Evolutionary conservation across 2,797 vertebrate species (phyloP).

Genomic region (Gymnoscopelus braueri): DNA sequence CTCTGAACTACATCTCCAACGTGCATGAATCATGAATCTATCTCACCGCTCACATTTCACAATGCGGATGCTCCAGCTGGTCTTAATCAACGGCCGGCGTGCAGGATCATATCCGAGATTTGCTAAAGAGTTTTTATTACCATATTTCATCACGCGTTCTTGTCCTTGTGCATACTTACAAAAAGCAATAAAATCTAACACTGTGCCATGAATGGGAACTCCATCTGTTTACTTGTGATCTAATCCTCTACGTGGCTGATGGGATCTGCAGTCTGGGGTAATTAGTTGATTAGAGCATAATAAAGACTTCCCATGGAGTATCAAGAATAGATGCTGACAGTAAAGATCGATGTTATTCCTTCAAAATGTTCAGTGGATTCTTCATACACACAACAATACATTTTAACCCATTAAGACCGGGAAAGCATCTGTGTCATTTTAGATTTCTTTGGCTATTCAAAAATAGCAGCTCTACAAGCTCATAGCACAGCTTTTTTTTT

Average conservation of each 20-base stretch:
- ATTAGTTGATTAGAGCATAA: constrained; percentile 33
- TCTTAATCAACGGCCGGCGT: constrained; percentile 17
- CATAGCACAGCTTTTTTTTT: too few species aligned
- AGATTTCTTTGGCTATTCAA: too few species aligned
- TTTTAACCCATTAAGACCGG: too few species aligned
- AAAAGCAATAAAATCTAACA: background rate
- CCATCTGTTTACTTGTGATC: constrained; percentile 6
- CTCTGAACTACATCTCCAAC: constrained; percentile 27
- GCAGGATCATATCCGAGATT: background rate
- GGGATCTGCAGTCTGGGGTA: constrained; percentile 12
- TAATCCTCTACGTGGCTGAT: constrained; percentile 35
- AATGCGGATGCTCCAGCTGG: background rate
- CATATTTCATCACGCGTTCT: background rate
- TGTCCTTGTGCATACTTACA: constrained; percentile 2
- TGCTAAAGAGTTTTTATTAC: background rate
- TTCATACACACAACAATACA: background rate
- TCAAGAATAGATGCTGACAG: too few species aligned
- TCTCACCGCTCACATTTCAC: constrained; percentile 2
- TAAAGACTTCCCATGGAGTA: constrained; percentile 4
- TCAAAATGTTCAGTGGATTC: background rate
- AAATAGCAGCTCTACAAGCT: too few species aligned
- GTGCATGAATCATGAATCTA: constrained; percentile 20
- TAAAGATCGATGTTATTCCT: background rate
- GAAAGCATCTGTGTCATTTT: too few species aligned
- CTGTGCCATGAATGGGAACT: constrained; percentile 14